Evolutionary conservation across 2,113 vertebrate species (phyloP).

Genomic region (Stegostoma tigrinum): DNA sequence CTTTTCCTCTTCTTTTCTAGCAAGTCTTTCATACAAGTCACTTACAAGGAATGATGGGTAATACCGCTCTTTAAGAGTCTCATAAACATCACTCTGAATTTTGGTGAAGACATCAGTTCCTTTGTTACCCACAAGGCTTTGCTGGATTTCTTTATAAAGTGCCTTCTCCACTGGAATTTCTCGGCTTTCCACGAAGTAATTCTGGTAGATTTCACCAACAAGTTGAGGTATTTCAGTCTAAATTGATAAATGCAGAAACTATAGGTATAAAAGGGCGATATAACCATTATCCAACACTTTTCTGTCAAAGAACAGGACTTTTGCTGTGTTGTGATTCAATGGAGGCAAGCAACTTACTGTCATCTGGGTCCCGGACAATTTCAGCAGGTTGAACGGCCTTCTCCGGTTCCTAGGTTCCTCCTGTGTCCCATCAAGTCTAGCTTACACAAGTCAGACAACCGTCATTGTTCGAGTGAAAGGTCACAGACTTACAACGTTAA

Average conservation of each 20-base stretch:
- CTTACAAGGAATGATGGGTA: conserved; percentile 95
- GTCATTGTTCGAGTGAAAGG: neutral
- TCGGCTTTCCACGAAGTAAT: conserved; percentile 90
- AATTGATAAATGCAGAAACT: neutral
- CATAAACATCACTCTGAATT: conserved; percentile 78
- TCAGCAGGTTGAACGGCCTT: no score
- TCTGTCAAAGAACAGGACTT: neutral
- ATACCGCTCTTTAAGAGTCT: conserved; percentile 85
- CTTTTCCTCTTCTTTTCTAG: conserved; percentile 71
- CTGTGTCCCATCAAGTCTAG: neutral
- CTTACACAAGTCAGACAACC: neutral
- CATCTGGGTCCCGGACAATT: neutral
- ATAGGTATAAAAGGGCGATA: neutral
- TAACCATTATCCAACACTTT: neutral
- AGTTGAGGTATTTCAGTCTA: conserved; percentile 92
- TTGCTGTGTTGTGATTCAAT: neutral
- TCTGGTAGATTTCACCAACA: conserved; percentile 96
- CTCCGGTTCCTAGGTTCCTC: no score
- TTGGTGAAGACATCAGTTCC: conserved; percentile 85
- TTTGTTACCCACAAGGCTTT: conserved; percentile 93
- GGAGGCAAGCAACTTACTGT: neutral
- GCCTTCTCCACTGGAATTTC: conserved; percentile 92
- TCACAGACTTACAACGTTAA: no score
- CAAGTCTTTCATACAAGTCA: conserved; percentile 80
- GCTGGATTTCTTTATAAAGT: conserved; percentile 93